Evolutionary conservation across 2,797 vertebrate genomes (phyloP).

Genomic region (Syngnathus acus): DNA sequence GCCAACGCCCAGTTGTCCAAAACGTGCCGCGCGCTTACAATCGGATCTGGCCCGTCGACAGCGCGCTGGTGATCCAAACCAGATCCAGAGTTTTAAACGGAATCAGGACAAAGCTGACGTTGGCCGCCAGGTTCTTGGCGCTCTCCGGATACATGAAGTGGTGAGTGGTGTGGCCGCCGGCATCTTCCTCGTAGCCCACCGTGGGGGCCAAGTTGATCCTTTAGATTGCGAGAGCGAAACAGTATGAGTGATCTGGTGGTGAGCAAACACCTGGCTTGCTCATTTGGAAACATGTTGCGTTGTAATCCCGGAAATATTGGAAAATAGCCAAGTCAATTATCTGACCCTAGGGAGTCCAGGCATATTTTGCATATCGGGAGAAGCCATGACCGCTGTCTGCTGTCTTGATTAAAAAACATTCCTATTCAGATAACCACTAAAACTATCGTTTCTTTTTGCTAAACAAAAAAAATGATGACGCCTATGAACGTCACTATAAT

Average conservation of each 20-base stretch:
- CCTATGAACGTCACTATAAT: background rate
- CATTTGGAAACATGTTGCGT: background rate
- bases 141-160: constrained; percentile 99
- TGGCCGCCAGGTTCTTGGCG: constrained; percentile 93
- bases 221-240: constrained; percentile 3
- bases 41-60: constrained; percentile 93
- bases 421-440: background rate
- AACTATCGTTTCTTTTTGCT: background rate
- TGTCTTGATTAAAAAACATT: background rate
- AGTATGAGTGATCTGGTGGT: background rate
- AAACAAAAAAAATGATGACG: background rate
- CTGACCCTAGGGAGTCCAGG: no score
- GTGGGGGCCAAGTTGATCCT: constrained; percentile 98
- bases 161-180: constrained; percentile 87
- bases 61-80: constrained; percentile 94
- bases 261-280: background rate
- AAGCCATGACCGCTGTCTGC: background rate
- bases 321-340: no score
- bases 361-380: background rate
- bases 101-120: constrained; percentile 94
- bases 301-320: background rate
- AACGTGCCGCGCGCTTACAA: constrained; percentile 72
- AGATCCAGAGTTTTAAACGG: constrained; percentile 98
- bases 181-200: constrained; percentile 89
- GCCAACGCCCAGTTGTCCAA: no score